phyloP scores from a whole-genome alignment of 1,140 invertebrate species.

The Drosophila kurseongensis region DNA sequence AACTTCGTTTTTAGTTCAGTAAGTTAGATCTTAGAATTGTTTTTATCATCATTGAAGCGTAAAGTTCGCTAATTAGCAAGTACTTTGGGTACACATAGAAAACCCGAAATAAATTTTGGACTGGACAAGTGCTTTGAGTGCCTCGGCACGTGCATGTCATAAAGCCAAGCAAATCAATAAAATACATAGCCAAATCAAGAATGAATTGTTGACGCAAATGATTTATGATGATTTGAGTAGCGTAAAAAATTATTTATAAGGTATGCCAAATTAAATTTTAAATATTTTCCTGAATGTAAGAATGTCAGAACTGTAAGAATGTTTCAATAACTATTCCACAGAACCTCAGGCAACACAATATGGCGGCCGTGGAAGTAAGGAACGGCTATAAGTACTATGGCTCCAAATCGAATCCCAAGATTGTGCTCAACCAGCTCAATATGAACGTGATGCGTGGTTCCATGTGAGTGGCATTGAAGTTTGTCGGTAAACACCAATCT shows the following conservation, averaged over 20 bases:
- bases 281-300: no score
- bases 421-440: constrained; percentile 86
- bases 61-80: constrained; percentile 35
- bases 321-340: constrained; percentile 1
- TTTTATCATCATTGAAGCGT: constrained; percentile 54
- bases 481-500: neutral
- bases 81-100: constrained; percentile 42
- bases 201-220: constrained; percentile 71
- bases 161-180: constrained; percentile 73
- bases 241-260: neutral
- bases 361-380: constrained; percentile 86
- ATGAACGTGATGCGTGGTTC: constrained; percentile 87
- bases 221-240: constrained; percentile 41
- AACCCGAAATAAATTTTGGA: constrained; percentile 48
- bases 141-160: constrained; percentile 69
- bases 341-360: constrained; percentile 38
- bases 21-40: constrained; percentile 35
- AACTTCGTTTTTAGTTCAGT: constrained; percentile 32
- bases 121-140: constrained; percentile 48
- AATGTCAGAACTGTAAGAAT: neutral
- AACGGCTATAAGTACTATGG: constrained; percentile 87
- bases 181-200: constrained; percentile 73
- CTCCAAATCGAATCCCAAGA: constrained; percentile 85
- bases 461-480: constrained; percentile 85
- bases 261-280: no score